A percentile compares a stretch with the other conserved stretches of the same genome.
These are phyloP conservation scores for Paratrypauchen microcephalus DNA, from an alignment of 2,797 vertebrate species.

Conservation along the genomic window DNA sequence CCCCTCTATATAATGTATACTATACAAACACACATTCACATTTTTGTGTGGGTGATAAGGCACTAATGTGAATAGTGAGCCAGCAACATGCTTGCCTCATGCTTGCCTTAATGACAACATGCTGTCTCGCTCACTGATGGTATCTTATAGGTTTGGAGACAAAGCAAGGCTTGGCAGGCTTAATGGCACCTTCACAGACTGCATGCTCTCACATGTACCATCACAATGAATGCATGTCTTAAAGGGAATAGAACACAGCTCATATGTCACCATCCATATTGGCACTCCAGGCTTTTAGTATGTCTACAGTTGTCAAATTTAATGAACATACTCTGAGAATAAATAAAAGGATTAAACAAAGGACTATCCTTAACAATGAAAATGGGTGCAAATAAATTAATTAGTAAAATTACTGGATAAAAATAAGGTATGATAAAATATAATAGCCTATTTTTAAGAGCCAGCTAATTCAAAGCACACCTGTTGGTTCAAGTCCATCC, in stretches of 20 bases:
- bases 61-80: constrained; percentile 19
- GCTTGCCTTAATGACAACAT: constrained; percentile 39
- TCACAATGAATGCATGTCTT: constrained; percentile 24
- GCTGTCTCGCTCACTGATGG: constrained; percentile 42
- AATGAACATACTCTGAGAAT: background rate
- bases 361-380: background rate
- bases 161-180: constrained; percentile 40
- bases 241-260: constrained; percentile 14
- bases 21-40: background rate
- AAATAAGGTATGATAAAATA: background rate
- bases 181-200: constrained; percentile 30
- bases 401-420: background rate
- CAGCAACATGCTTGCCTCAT: no score
- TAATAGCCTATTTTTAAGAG: no score
- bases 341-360: background rate
- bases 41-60: background rate
- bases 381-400: no score
- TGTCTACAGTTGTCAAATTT: background rate
- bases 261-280: background rate
- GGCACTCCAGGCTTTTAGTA: background rate
- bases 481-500: constrained; percentile 34
- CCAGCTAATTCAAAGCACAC: constrained; percentile 25
- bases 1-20: background rate
- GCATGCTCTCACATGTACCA: constrained; percentile 40
- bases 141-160: constrained; percentile 42